Evolutionary conservation across 2,888 invertebrate genomes (phyloP).

Genomic region (Taenaris catops): DNA sequence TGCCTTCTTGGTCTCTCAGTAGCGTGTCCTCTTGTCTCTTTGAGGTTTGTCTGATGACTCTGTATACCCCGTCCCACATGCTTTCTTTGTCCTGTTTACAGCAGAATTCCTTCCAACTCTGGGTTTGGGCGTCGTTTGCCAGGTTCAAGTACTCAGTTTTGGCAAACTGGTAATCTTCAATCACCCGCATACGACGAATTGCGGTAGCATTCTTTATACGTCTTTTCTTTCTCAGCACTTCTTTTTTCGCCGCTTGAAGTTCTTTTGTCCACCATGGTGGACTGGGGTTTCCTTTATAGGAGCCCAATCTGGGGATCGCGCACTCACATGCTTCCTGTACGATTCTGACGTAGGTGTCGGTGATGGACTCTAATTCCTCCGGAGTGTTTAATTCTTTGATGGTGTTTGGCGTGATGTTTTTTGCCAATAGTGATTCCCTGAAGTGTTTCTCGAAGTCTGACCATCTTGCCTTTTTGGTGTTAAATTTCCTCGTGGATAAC

Average conservation of each 20-base stretch:
- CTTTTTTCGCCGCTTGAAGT: background rate
- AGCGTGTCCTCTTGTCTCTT: conserved; percentile 7
- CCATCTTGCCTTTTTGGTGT: conserved; percentile 25
- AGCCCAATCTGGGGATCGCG: background rate
- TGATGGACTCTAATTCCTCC: background rate
- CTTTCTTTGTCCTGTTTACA: conserved; percentile 8
- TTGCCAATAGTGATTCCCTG: background rate
- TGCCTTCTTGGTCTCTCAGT: too few relatives aligned
- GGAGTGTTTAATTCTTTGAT: background rate
- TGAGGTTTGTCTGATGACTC: too few relatives aligned
- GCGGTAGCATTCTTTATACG: too few relatives aligned
- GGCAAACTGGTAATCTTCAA: conserved; percentile 19
- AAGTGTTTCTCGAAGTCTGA: conserved; percentile 5
- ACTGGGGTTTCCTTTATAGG: background rate
- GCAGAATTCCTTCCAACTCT: too few relatives aligned
- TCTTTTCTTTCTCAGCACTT: conserved; percentile 9
- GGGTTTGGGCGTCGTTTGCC: conserved; percentile 21
- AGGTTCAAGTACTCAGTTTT: conserved; percentile 11
- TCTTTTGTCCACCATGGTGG: background rate
- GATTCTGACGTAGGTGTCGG: background rate
- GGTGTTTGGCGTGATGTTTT: conserved; percentile 4
- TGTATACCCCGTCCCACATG: too few relatives aligned
- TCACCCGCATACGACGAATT: conserved; percentile 8
- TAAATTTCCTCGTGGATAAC: conserved; percentile 20
- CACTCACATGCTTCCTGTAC: background rate